Evolutionary conservation across 2,888 invertebrate species (phyloP), one percentile per base, ranked within the genome.

Genomic region (Podotricha telesiphe): DNA sequence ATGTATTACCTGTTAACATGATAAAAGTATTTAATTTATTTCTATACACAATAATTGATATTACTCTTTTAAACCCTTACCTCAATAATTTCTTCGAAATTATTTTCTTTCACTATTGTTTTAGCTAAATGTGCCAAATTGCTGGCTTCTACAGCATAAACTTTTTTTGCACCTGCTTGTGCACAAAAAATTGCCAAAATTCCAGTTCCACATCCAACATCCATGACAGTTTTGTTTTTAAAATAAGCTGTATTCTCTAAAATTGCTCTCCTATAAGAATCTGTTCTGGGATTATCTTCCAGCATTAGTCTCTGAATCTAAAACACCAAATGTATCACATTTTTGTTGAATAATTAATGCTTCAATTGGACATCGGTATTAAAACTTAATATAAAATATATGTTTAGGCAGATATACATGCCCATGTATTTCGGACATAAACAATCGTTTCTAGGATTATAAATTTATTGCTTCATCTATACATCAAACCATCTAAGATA

Each of bases 121-220:
- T 94, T 87, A 1, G 96, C 95, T 62, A 96, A 83, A 78, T 91
- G 87, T 5, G 95, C 95, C 47, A 96, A 86, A 73, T 95, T 94
- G 78, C 96, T 96, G 2, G 97, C 97, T 94, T 98, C 97, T 0
- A 98, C 94, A 10, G 97, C 97, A 84, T 95, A 97, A 0, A 98
- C 98, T 85, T 95, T 95, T 68, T 94, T 94, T 6, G 98, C 98
- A n/a, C 98, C 98, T 40, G 97, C 98, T 87, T 96, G 88, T 48
- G 97, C 98, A 85, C 97, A 97, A 86, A 98, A 97, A 79, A 98
- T 91, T 1, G 98, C 98, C 34, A 99, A 88, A 76, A 99, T 97
- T 34, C 98, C 97, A 19, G 97, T 96, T 1, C 97, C 97, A 71
- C 97, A 96, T 1, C 97, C 97, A 64, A 97, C 95, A 88, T 97